Evolutionary conservation across 1,140 invertebrate species (phyloP), one percentile per base, ranked within the genome.

Genomic region (Cyphomyrmex costatus): DNA sequence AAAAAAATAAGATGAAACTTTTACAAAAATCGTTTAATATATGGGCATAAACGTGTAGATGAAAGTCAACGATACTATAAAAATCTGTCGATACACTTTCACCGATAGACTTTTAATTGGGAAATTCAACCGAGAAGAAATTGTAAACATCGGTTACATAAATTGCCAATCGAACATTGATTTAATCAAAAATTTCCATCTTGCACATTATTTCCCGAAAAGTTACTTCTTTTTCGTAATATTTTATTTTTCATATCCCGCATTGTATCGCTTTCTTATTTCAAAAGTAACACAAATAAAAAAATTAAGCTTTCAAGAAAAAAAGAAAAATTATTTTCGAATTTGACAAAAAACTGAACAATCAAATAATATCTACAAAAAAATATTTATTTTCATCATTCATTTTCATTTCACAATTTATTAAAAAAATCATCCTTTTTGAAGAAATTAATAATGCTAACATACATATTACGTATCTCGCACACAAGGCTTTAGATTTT

Each of bases 41-140:
- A 51, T 8, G 24, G 27, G 6, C 10, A 51, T 33, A n/a, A 36
- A 46, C 4, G 42, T 33, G 24, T 21, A 27, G 53, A 77, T 53
- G 77, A 68, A 79, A 79, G 61, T 51, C 49, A 14, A 2, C 8
- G 61, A 58, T 27, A 71, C 1, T 68, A 56, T 51, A 71, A 82
- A 56, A 71, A 30, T 80, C 33, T 19, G 14, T 70, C 8, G 14
- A 56, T 56, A 33, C 27, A 80, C 65, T 80, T 80, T 80, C 65
- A 80, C 78, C 33, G 49, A n/a, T 66, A 53, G 46, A 36, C 4
- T 80, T 79, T 77, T 77, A 63, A 77, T 61, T 42, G n/a, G 19
- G 8, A 0, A 63, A 24, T 61, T 77, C 74, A 63, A 24, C 4
- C 36, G 33, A 63, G 8, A 42, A 63, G 7, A 1, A 46, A 46